Conservation (phyloP, 2,113 vertebrate species). For the Barbus barbus region DNA sequence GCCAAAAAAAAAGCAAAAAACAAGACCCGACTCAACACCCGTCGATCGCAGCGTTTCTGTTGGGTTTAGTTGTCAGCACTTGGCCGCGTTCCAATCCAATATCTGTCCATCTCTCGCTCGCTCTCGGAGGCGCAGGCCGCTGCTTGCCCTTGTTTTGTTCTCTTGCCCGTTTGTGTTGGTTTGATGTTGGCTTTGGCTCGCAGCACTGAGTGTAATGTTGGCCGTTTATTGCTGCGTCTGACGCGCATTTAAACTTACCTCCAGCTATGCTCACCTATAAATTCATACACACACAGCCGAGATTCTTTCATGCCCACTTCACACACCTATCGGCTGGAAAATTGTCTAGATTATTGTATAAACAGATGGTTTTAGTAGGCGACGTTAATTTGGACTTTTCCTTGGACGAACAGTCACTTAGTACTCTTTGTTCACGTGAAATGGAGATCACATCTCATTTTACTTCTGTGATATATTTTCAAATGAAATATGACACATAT, state of each 20-base stretch:
- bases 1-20: slow-evolving; percentile 2
- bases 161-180: slow-evolving; percentile 2
- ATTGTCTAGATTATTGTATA: background rate
- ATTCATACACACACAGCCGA: slow-evolving; percentile 9
- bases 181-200: slow-evolving; percentile 23
- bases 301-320: background rate
- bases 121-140: background rate
- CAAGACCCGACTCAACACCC: slow-evolving; percentile 4
- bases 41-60: background rate
- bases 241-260: slow-evolving; percentile 45
- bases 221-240: slow-evolving; percentile 25
- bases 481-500: too few relatives aligned
- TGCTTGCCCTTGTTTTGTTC: slow-evolving; percentile 34
- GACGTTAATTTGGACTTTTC: background rate
- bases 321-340: background rate
- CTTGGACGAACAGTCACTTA: background rate
- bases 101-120: slow-evolving; percentile 28
- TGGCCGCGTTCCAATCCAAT: slow-evolving; percentile 6
- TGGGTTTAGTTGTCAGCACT: background rate
- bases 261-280: slow-evolving; percentile 23
- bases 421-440: too few relatives aligned
- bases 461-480: background rate
- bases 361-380: background rate
- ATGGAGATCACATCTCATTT: too few relatives aligned
- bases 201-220: slow-evolving; percentile 24